Evolutionary conservation across 2,797 vertebrate species (phyloP).

Genomic region (Jordanella pulchra): DNA sequence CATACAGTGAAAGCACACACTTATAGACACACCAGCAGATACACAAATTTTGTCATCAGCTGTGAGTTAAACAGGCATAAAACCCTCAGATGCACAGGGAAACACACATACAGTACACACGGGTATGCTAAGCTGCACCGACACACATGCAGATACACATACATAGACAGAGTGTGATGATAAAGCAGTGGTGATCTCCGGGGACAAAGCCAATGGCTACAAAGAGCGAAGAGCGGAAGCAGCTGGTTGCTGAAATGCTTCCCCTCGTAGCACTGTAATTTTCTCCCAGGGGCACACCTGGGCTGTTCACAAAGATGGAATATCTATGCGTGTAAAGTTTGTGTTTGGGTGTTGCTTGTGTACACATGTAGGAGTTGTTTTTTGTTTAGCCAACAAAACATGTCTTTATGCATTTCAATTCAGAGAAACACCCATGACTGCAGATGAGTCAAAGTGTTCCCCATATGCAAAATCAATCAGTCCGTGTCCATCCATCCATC

Average conservation of each 20-base stretch:
- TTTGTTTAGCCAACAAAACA: conserved; percentile 12
- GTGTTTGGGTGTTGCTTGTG: conserved; percentile 9
- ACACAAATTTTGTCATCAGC: conserved; percentile 46
- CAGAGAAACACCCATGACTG: conserved; percentile 26
- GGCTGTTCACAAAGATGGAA: conserved; percentile 28
- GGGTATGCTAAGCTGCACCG: conserved; percentile 8
- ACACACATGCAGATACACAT: conserved; percentile 20
- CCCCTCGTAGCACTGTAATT: conserved; percentile 75
- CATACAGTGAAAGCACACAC: conserved; percentile 27
- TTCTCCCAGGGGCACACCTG: conserved; percentile 73
- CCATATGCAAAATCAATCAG: conserved; percentile 27
- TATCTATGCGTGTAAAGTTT: conserved; percentile 19
- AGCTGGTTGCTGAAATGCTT: conserved; percentile 75
- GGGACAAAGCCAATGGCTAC: conserved; percentile 63
- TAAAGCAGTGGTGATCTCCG: conserved; percentile 52
- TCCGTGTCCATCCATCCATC: neutral
- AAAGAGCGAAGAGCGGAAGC: conserved; percentile 66
- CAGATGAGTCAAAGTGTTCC: conserved; percentile 20
- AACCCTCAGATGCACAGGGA: conserved; percentile 32
- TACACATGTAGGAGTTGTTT: conserved; percentile 12
- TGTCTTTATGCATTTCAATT: conserved; percentile 8
- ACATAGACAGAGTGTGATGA: conserved; percentile 48
- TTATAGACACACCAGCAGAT: conserved; percentile 11
- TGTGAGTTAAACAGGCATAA: conserved; percentile 48
- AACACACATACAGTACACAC: conserved; percentile 29